A percentile compares a stretch with the other conserved stretches of the same genome.
phyloP scores from a whole-genome alignment of 2,888 invertebrate species.

The Harpalus rufipes region DNA sequence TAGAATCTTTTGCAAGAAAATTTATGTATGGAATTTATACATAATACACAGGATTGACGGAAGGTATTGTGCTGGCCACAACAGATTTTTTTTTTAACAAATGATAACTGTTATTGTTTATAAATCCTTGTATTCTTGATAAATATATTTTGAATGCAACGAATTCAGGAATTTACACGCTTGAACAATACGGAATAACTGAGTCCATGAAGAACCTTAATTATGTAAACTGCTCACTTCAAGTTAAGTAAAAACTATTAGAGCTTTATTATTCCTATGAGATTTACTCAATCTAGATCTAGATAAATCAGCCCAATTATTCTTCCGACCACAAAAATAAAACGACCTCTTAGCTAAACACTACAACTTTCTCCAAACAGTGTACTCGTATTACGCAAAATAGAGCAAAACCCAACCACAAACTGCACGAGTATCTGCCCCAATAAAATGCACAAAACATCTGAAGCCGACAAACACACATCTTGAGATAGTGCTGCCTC shows the following conservation, averaged over 20 bases:
- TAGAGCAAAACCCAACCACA: constrained; percentile 22
- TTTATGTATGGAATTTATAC: no score
- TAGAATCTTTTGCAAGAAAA: no score
- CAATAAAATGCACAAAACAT: constrained; percentile 51
- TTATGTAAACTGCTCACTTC: background rate
- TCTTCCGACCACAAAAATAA: constrained; percentile 9
- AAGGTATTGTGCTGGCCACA: no score
- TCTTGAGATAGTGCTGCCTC: constrained; percentile 5
- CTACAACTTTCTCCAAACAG: constrained; percentile 26
- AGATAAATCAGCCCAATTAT: constrained; percentile 30
- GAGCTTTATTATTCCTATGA: background rate
- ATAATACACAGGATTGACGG: no score
- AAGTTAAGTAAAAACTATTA: constrained; percentile 1
- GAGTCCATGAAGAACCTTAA: background rate
- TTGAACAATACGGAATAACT: background rate
- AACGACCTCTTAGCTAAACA: constrained; percentile 5
- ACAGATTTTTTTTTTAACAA: no score
- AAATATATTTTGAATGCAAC: background rate
- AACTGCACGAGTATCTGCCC: background rate
- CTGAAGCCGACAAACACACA: constrained; percentile 27
- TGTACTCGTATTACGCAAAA: constrained; percentile 15
- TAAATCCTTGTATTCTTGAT: no score
- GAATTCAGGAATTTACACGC: background rate
- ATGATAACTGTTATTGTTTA: no score
- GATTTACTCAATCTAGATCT: constrained; percentile 5